Evolutionary conservation across 2,113 vertebrate species (phyloP).

Genomic region (Oostethus manadensis): DNA sequence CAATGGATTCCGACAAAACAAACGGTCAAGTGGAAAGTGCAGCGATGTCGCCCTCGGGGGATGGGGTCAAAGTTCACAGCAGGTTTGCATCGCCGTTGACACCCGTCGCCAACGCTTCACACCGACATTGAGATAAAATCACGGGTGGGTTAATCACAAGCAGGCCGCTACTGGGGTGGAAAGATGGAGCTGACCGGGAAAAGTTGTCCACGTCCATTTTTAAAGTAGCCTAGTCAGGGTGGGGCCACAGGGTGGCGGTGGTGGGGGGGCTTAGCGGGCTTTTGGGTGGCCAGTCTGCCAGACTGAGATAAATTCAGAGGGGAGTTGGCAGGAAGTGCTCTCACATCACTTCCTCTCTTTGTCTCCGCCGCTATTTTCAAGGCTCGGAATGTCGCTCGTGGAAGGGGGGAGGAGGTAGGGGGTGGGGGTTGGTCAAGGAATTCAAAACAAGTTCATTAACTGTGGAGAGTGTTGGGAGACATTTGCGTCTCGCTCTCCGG

Average conservation of each 20-base stretch:
- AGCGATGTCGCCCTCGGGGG: neutral
- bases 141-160: slow-evolving; percentile 25
- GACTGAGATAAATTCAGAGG: slow-evolving; percentile 67
- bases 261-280: slow-evolving; percentile 22
- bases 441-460: slow-evolving; percentile 75
- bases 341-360: slow-evolving; percentile 74
- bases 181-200: too few relatives aligned
- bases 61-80: slow-evolving; percentile 55
- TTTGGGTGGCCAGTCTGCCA: slow-evolving; percentile 49
- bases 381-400: slow-evolving; percentile 71
- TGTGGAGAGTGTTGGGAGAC: slow-evolving; percentile 6
- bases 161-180: slow-evolving; percentile 6
- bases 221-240: slow-evolving; percentile 8
- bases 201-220: slow-evolving; percentile 7
- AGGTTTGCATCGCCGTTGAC: slow-evolving; percentile 60
- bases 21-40: slow-evolving; percentile 24
- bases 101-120: slow-evolving; percentile 26
- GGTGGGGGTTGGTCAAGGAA: slow-evolving; percentile 63
- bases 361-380: slow-evolving; percentile 68
- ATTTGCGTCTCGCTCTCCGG: too few relatives aligned
- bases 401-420: slow-evolving; percentile 1
- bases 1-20: slow-evolving; percentile 45
- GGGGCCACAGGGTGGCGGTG: slow-evolving; percentile 21
- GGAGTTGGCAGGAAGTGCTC: slow-evolving; percentile 60
- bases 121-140: slow-evolving; percentile 42